Percentiles rank a stretch among this genome's conserved stretches.
Evolutionary conservation across 2,113 vertebrate genomes (phyloP).

Genomic region (Anguilla rostrata): DNA sequence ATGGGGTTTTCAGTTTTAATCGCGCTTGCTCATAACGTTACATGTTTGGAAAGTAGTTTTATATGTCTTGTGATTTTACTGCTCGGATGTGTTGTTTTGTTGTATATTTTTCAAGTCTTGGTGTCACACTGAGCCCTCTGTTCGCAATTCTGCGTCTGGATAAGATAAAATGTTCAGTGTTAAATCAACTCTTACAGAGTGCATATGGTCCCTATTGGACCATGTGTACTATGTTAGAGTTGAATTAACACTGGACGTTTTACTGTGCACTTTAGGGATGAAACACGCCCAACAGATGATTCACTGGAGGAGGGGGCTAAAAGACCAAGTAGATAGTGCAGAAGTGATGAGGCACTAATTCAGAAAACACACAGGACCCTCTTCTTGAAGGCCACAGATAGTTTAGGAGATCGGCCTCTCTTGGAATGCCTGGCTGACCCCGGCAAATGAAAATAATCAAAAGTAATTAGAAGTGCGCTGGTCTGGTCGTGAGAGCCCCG

Average conservation of each 20-base stretch:
- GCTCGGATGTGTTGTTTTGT: background rate
- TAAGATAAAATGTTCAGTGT: background rate
- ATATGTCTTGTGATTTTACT: background rate
- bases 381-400: constrained; percentile 69
- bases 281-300: no score
- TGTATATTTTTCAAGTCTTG: background rate
- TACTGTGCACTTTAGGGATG: background rate
- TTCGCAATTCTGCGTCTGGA: background rate
- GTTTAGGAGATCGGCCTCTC: constrained; percentile 84
- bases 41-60: background rate
- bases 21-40: background rate
- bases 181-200: background rate
- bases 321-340: constrained; percentile 52
- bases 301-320: constrained; percentile 21
- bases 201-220: no score
- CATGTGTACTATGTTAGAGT: no score
- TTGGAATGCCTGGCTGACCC: constrained; percentile 90
- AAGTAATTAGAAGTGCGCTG: constrained; percentile 99
- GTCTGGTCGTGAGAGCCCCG: constrained; percentile 89
- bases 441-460: constrained; percentile 99
- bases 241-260: background rate
- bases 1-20: background rate
- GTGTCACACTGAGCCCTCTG: background rate
- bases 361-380: constrained; percentile 63
- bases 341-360: constrained; percentile 77